These are phyloP conservation scores for Sebastolobus altivelis DNA, from an alignment of 2,797 vertebrate genomes.

Conservation along the genomic window DNA sequence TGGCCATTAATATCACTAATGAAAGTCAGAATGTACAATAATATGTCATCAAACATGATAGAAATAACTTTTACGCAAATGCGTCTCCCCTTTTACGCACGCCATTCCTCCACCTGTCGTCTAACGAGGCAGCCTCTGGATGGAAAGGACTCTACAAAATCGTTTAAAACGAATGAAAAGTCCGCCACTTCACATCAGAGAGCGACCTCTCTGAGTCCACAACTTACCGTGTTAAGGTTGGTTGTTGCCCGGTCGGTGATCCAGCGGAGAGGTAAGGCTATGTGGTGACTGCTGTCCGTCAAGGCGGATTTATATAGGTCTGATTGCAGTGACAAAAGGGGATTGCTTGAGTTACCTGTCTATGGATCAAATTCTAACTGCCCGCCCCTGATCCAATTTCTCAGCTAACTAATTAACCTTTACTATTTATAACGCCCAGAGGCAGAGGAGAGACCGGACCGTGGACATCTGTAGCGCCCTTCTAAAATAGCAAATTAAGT, in stretches of 20 bases:
- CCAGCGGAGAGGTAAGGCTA: constrained; percentile 77
- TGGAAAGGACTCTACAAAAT: neutral
- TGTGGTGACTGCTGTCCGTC: constrained; percentile 82
- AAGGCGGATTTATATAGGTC: constrained; percentile 93
- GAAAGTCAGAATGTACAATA: neutral
- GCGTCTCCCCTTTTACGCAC: constrained; percentile 27
- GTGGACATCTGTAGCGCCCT: constrained; percentile 72
- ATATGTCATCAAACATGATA: neutral
- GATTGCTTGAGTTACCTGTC: constrained; percentile 93
- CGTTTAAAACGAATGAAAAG: neutral
- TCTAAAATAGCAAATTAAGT: constrained; percentile 79
- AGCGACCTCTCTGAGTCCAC: neutral
- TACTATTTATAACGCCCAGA: constrained; percentile 91
- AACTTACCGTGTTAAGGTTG: constrained; percentile 71
- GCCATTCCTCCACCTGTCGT: neutral
- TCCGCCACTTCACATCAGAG: neutral
- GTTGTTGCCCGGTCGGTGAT: constrained; percentile 69
- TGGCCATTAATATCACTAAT: neutral
- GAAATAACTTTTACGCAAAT: neutral
- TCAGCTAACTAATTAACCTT: constrained; percentile 94
- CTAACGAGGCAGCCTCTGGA: neutral
- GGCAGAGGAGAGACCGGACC: constrained; percentile 65
- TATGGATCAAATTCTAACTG: constrained; percentile 92
- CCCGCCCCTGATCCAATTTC: constrained; percentile 92
- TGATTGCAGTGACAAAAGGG: constrained; percentile 90